phyloP scores from a whole-genome alignment of 2,113 vertebrate genomes.

The Paradoxurus hermaphroditus region DNA sequence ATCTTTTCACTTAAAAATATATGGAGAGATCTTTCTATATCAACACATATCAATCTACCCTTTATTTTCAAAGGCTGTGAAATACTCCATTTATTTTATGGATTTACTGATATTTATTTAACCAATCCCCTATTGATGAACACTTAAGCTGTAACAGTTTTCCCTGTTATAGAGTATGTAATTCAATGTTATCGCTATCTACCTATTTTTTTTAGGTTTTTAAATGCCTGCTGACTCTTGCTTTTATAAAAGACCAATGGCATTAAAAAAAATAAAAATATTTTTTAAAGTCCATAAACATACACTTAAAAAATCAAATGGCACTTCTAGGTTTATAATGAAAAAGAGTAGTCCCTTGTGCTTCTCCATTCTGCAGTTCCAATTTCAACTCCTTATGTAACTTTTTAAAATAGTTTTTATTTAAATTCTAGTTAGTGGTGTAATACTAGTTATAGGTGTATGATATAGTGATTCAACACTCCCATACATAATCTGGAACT shows the following conservation, averaged over 20 bases:
- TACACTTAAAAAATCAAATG: neutral
- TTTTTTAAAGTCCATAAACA: neutral
- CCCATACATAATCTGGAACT: neutral
- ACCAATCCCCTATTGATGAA: neutral
- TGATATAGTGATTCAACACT: neutral
- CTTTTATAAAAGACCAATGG: neutral
- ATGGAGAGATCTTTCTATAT: neutral
- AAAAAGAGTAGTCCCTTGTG: neutral
- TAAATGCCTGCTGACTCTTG: neutral
- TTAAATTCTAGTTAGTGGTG: neutral
- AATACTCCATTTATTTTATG: conserved; percentile 51
- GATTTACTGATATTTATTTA: conserved; percentile 55
- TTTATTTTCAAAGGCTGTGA: conserved; percentile 28
- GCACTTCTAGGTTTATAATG: neutral
- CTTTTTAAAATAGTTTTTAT: neutral
- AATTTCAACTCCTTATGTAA: neutral
- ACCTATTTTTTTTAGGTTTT: neutral
- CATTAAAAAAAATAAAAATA: neutral
- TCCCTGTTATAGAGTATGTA: neutral
- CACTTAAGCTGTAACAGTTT: neutral
- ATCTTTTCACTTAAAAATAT: neutral
- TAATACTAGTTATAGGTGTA: neutral
- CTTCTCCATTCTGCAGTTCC: neutral
- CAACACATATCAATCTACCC: neutral
- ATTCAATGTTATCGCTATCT: neutral